phyloP scores from a whole-genome alignment of 1,140 invertebrate species.

The Aphaenogaster rudis region DNA sequence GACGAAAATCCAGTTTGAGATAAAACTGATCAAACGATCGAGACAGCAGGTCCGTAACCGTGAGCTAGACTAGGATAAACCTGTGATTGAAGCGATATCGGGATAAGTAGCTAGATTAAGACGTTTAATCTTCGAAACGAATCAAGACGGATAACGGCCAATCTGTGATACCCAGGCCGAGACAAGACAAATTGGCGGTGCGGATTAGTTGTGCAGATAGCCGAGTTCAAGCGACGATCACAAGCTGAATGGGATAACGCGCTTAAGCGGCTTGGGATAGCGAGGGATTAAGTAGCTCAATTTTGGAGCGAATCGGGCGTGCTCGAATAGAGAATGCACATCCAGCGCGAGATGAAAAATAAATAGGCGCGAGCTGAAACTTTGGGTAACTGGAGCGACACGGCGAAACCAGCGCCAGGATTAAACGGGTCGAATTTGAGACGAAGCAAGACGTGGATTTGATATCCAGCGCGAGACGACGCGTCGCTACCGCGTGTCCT shows the following conservation, averaged over 20 bases:
- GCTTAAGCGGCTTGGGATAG: background rate
- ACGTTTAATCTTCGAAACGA: background rate
- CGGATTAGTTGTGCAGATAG: constrained; percentile 9
- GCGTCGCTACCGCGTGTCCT: background rate
- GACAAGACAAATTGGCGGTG: background rate
- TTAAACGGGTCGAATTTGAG: background rate
- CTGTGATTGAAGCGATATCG: constrained; percentile 6
- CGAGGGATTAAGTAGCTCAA: background rate
- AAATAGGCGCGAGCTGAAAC: background rate
- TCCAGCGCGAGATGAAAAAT: background rate
- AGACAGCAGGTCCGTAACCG: background rate
- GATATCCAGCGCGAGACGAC: background rate
- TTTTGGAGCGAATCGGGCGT: background rate
- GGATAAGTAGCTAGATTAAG: constrained; percentile 7
- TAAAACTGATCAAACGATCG: background rate
- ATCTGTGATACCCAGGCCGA: background rate
- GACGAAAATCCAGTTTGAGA: background rate
- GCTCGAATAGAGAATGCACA: background rate
- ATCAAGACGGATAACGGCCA: constrained; percentile 13
- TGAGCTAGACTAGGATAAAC: background rate
- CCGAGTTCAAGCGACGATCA: background rate
- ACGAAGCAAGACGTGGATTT: background rate
- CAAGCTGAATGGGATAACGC: background rate
- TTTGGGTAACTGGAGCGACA: background rate
- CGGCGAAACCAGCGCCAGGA: background rate